phyloP scores from a whole-genome alignment of 1,140 invertebrate genomes.

The Bombus pascuorum region DNA sequence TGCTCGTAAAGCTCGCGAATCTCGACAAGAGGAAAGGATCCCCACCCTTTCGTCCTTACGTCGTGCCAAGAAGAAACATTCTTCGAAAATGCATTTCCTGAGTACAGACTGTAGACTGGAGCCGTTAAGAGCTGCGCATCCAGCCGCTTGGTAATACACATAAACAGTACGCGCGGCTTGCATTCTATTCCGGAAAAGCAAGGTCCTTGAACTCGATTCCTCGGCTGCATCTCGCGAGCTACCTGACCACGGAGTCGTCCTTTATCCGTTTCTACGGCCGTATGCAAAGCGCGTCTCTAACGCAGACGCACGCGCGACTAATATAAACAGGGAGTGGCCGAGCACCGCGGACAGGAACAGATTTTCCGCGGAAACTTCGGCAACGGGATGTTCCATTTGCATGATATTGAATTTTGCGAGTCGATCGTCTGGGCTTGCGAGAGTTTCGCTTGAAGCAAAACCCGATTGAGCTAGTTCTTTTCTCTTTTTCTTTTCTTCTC shows the following conservation, averaged over 20 bases:
- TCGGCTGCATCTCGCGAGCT: slow-evolving; percentile 17
- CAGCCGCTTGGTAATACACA: background rate
- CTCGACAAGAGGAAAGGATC: background rate
- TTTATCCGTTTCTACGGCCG: slow-evolving; percentile 13
- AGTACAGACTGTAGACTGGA: background rate
- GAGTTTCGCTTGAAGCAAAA: background rate
- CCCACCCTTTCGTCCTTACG: background rate
- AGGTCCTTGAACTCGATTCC: slow-evolving; percentile 51
- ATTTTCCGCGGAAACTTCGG: slow-evolving; percentile 19
- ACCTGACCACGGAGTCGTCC: slow-evolving; percentile 25
- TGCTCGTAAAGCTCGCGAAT: background rate
- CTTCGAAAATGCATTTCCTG: slow-evolving; percentile 7
- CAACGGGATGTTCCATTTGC: slow-evolving; percentile 15
- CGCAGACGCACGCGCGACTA: background rate
- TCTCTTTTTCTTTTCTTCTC: no score
- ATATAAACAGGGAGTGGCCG: slow-evolving; percentile 26
- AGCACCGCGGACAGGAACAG: background rate
- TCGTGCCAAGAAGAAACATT: no score
- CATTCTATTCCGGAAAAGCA: slow-evolving; percentile 39
- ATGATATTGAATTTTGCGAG: slow-evolving; percentile 30
- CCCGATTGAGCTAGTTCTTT: background rate
- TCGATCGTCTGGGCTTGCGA: no score
- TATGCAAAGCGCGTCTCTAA: slow-evolving; percentile 32
- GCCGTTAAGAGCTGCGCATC: background rate
- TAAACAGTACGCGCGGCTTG: slow-evolving; percentile 21